Base-by-base conservation (phyloP, 1,140 invertebrate species). In the Trachymyrmex cornetzi region DNA sequence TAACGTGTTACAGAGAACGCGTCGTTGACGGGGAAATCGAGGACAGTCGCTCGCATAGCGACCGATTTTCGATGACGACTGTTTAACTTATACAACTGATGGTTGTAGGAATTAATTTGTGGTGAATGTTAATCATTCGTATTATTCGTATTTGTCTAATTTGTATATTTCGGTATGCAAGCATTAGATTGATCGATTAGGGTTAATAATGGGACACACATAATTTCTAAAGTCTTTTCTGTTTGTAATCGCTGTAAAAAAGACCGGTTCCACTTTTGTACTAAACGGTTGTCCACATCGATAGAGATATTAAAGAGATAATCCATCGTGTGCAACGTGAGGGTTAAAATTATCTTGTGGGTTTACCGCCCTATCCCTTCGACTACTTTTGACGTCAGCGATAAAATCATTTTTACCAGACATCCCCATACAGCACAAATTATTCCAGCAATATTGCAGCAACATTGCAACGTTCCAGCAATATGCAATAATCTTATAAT, bases 21-120 rank as follows among this genome's bases (percentile, higher is more conserved):
- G 24, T 48, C 75, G 59, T 80, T 22, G 57, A n/a, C 48, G n/a
- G 30, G 5, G 19, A 55, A 19, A 81, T 81, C 50, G 22, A 11
- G 34, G 22, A 38, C 22, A 11, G 24, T 34, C 30, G 0, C 71
- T 3, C 44, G n/a, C 57, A 30, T 27, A 19, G 38, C 44, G 48
- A 44, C 64, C 22, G 53, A 80, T 71, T 71, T 38, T 55, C 48
- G 30, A 71, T 81, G 77, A 53, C 55, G 12, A 77, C 19, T n/a
- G 16, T 66, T 71, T 19, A 71, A 50, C 14, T 22, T 48, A 67
- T n/a, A 14, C 24, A n/a, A 11, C 14, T 34, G 14, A 57, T 14
- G n/a, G 19, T 38, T 30, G 16, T 57, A 12, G 30, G 19, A 57
- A 81, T 5, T 69, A 53, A 16, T 53, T 67, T 22, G 53, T 27